Conservation (phyloP, 2,113 vertebrate species). For the Rhinolophus sinicus region DNA sequence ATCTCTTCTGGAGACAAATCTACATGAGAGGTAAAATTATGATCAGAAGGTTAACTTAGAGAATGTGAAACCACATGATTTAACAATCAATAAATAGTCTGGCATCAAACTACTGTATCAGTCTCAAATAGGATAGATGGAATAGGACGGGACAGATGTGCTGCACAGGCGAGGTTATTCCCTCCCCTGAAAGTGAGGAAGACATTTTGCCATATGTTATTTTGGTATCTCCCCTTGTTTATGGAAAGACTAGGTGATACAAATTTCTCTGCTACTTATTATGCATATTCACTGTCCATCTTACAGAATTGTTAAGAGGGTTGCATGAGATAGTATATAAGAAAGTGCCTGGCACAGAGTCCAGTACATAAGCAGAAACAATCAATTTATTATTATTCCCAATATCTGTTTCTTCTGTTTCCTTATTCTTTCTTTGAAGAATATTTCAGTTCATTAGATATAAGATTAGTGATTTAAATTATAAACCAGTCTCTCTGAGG, state of each 20-base stretch:
- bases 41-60: constrained; percentile 45
- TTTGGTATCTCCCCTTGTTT: neutral
- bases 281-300: neutral
- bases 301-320: neutral
- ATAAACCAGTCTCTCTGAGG: neutral
- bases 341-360: neutral
- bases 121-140: neutral
- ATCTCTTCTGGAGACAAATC: constrained; percentile 37
- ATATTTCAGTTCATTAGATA: neutral
- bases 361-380: neutral
- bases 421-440: constrained; percentile 26
- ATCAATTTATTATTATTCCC: neutral
- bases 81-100: neutral
- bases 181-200: neutral
- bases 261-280: constrained; percentile 34
- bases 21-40: constrained; percentile 45
- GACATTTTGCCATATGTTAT: neutral
- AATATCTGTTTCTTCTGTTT: constrained; percentile 16
- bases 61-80: constrained; percentile 56
- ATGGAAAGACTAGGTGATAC: neutral
- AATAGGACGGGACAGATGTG: neutral
- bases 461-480: constrained; percentile 26
- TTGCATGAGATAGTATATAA: neutral
- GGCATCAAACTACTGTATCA: neutral
- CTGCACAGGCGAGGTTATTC: neutral